phyloP scores from a whole-genome alignment of 2,797 vertebrate genomes.

The Propithecus deckenii region DNA sequence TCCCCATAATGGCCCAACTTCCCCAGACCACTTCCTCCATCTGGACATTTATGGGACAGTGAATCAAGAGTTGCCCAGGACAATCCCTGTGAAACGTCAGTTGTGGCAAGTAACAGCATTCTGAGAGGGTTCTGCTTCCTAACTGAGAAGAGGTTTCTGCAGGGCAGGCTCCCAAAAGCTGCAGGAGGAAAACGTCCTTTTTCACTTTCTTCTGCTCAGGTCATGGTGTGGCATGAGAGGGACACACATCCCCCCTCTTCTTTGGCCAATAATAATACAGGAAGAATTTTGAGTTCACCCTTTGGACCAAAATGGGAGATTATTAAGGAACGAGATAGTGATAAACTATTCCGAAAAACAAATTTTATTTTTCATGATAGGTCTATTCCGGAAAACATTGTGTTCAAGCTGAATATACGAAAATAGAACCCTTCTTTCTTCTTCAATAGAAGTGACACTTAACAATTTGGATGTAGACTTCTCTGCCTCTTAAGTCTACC shows the following conservation, averaged over 20 bases:
- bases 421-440: background rate
- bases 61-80: background rate
- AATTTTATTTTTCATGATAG: background rate
- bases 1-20: background rate
- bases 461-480: slow-evolving; percentile 17
- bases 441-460: background rate
- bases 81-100: background rate
- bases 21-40: slow-evolving; percentile 10
- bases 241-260: background rate
- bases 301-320: background rate
- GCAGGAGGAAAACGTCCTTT: background rate
- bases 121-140: background rate
- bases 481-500: background rate
- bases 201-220: background rate
- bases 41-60: background rate
- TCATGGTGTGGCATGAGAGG: background rate
- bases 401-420: background rate
- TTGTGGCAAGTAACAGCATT: background rate
- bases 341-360: background rate
- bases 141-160: background rate
- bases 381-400: background rate
- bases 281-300: slow-evolving; percentile 2
- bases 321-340: background rate
- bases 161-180: background rate
- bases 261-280: background rate